phyloP scores from a whole-genome alignment of 2,113 vertebrate species.

The Gnathonemus longibarbis region DNA sequence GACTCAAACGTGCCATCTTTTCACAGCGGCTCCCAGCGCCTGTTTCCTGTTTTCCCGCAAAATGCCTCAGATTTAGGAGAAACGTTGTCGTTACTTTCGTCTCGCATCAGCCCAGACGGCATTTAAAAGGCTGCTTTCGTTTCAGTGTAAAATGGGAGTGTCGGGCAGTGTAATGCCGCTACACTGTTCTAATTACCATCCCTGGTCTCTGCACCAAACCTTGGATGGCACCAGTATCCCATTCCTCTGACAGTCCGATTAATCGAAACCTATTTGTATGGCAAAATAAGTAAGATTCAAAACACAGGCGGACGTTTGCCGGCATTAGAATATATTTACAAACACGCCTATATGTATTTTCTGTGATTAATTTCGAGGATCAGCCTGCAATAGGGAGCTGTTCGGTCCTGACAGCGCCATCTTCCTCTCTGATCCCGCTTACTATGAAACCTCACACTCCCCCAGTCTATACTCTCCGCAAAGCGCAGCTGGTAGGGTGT shows the following conservation, averaged over 20 bases:
- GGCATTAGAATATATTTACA: neutral
- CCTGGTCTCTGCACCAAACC: slow-evolving; percentile 32
- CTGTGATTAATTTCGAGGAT: neutral
- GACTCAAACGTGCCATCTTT: slow-evolving; percentile 22
- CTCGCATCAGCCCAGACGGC: neutral
- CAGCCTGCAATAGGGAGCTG: slow-evolving; percentile 48
- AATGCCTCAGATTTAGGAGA: neutral
- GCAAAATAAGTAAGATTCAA: neutral
- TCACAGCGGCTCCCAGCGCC: slow-evolving; percentile 29
- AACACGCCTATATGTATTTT: neutral
- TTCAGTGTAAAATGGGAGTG: neutral
- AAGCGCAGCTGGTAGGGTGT: slow-evolving; percentile 16
- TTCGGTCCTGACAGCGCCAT: slow-evolving; percentile 72
- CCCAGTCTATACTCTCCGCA: slow-evolving; percentile 24
- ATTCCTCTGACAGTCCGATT: slow-evolving; percentile 18
- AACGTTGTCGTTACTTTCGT: neutral
- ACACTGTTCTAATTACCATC: neutral
- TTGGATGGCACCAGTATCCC: slow-evolving; percentile 5
- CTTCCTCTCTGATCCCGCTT: slow-evolving; percentile 46
- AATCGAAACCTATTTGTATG: neutral
- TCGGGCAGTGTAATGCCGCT: slow-evolving; percentile 20
- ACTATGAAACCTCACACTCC: slow-evolving; percentile 33
- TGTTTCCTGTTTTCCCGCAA: neutral
- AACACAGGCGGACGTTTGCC: neutral
- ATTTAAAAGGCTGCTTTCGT: neutral